Evolutionary conservation across 2,113 vertebrate species (phyloP).

Genomic region (Boulengeromyrus knoepffleri): DNA sequence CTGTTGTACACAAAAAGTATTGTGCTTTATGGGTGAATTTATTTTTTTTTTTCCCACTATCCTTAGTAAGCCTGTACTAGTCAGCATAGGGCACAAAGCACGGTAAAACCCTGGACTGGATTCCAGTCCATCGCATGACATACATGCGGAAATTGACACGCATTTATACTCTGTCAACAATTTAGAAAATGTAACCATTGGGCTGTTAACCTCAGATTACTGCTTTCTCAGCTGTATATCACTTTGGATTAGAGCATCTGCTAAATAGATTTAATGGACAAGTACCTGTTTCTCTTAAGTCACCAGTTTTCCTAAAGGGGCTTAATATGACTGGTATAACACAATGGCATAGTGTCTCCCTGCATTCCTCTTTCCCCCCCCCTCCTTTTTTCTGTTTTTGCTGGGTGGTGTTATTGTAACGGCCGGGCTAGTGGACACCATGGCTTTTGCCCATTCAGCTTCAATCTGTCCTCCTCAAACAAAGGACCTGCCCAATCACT

Average conservation of each 20-base stretch:
- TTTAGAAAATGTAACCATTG: too few relatives aligned
- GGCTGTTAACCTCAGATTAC: too few relatives aligned
- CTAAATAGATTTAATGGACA: too few relatives aligned
- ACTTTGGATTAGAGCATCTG: too few relatives aligned
- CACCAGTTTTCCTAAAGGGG: not conserved
- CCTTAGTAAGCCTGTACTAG: not conserved
- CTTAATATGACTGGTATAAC: not conserved
- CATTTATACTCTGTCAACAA: too few relatives aligned
- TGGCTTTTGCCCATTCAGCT: not conserved
- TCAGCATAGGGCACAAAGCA: not conserved
- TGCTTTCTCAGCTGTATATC: too few relatives aligned
- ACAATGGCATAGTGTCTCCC: not conserved
- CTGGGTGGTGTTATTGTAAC: slow-evolving; percentile 15
- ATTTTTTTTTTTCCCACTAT: not conserved
- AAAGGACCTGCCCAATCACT: not conserved
- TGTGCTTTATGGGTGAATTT: not conserved
- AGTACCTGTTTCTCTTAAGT: not conserved
- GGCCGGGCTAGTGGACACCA: not conserved
- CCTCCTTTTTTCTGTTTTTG: slow-evolving; percentile 19
- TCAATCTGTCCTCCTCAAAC: not conserved
- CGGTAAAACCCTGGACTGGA: not conserved
- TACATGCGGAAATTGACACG: too few relatives aligned
- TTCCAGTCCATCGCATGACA: too few relatives aligned
- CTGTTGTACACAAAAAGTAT: not conserved
- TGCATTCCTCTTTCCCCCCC: not conserved